These are phyloP conservation scores for Oscheius sp. DNA, from an alignment of 1,140 invertebrate genomes.

Conservation along the genomic window DNA sequence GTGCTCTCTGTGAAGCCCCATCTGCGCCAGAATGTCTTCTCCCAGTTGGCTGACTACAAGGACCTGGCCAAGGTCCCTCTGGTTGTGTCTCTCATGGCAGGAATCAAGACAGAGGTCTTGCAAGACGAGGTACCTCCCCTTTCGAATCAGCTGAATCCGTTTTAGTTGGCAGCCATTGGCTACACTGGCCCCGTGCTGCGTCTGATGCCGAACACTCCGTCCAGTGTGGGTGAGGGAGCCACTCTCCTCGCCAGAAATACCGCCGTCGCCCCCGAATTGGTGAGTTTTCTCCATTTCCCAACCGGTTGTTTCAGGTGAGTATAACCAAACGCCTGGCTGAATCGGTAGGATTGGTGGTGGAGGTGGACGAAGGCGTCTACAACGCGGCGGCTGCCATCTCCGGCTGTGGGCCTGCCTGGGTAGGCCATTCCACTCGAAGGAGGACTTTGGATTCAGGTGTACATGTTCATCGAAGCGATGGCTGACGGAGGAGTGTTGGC, in stretches of 20 bases:
- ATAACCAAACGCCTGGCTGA: constrained; percentile 6
- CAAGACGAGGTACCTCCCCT: neutral
- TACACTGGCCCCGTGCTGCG: neutral
- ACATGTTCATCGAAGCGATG: constrained; percentile 36
- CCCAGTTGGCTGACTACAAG: neutral
- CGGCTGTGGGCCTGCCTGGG: constrained; percentile 87
- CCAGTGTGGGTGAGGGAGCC: neutral
- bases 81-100: constrained; percentile 12
- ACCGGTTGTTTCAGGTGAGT: neutral
- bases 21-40: neutral
- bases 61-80: neutral
- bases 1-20: neutral
- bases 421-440: neutral
- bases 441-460: constrained; percentile 23
- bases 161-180: neutral
- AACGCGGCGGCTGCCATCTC: constrained; percentile 85
- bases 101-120: neutral
- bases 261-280: neutral
- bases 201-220: constrained; percentile 21
- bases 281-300: neutral
- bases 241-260: neutral
- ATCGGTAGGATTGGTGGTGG: constrained; percentile 22
- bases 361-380: constrained; percentile 71
- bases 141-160: neutral
- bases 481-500: constrained; percentile 37